Base-by-base conservation (phyloP, 92 coral and sea anemone species). In the Paramuricea clavata region DNA sequence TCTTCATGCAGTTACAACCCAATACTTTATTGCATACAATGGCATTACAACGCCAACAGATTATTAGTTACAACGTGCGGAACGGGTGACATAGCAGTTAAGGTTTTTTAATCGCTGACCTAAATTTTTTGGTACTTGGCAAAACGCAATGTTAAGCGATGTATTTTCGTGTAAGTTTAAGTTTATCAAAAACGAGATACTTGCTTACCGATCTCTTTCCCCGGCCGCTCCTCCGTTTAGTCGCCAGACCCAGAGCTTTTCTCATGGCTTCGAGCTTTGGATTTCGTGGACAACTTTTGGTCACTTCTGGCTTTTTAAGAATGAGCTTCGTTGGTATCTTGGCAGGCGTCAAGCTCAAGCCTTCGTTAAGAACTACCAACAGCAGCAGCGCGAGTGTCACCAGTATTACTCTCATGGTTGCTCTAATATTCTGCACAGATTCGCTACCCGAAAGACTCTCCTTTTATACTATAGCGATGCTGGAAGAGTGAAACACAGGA, bases 121-220 rank as follows among this genome's bases (percentile, higher is more conserved):
- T n/a, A n/a, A n/a, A n/a, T n/a, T n/a, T n/a, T n/a, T n/a, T n/a
- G n/a, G n/a, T n/a, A n/a, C n/a, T n/a, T n/a, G n/a, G n/a, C n/a
- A n/a, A n/a, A n/a, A n/a, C n/a, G n/a, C n/a, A n/a, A n/a, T n/a
- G n/a, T n/a, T n/a, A n/a, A n/a, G n/a, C n/a, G n/a, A n/a, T n/a
- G n/a, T n/a, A n/a, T n/a, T n/a, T n/a, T n/a, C n/a, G n/a, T n/a
- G n/a, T n/a, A n/a, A n/a, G n/a, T n/a, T n/a, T n/a, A n/a, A n/a
- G n/a, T n/a, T 39, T 10, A 39, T 4, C 10, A 39, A 10, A 4
- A 39, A 39, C 10, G 5, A 39, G 17, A 3, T 54, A 21, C 62
- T 54, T 54, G 62, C 72, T 33, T 65, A 65, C 72, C 72, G 72
- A 11, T 65, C 72, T 65, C 36, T 65, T 65, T 31, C 22, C 16